A percentile compares a stretch with the other conserved stretches of the same genome.
phyloP scores from a whole-genome alignment of 2,113 vertebrate genomes.

The Eira barbara region DNA sequence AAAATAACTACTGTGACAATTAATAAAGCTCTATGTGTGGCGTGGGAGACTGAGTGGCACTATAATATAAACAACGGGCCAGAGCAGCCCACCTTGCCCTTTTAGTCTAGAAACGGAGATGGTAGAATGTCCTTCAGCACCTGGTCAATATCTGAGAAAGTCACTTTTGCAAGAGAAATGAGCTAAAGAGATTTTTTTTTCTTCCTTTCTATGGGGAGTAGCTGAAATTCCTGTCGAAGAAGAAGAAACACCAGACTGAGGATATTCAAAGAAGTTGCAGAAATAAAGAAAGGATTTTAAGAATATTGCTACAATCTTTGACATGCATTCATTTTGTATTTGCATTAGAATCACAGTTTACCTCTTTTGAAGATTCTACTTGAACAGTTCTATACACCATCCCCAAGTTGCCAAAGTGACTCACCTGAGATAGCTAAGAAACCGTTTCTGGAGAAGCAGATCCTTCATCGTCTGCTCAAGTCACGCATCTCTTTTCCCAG shows the following conservation, averaged over 20 bases:
- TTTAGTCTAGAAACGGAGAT: background rate
- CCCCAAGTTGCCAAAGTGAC: background rate
- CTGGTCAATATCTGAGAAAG: background rate
- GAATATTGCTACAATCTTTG: background rate
- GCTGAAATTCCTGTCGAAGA: background rate
- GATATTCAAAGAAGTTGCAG: background rate
- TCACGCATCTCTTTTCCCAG: background rate
- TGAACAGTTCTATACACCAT: background rate
- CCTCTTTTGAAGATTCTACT: background rate
- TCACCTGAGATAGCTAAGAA: background rate
- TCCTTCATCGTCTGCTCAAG: background rate
- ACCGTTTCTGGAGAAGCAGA: background rate
- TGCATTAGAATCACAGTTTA: background rate
- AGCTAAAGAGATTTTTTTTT: background rate
- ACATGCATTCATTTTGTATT: background rate
- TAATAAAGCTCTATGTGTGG: background rate
- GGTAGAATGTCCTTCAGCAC: background rate
- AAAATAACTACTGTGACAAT: background rate
- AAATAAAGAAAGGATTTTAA: background rate
- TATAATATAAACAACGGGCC: background rate
- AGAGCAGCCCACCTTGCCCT: background rate
- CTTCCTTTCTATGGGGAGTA: accelerated
- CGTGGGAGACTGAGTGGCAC: background rate
- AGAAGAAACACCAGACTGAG: background rate
- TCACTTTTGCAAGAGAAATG: background rate